Base-by-base conservation (phyloP, 2,113 vertebrate genomes). In the Heterochromis multidens region DNA sequence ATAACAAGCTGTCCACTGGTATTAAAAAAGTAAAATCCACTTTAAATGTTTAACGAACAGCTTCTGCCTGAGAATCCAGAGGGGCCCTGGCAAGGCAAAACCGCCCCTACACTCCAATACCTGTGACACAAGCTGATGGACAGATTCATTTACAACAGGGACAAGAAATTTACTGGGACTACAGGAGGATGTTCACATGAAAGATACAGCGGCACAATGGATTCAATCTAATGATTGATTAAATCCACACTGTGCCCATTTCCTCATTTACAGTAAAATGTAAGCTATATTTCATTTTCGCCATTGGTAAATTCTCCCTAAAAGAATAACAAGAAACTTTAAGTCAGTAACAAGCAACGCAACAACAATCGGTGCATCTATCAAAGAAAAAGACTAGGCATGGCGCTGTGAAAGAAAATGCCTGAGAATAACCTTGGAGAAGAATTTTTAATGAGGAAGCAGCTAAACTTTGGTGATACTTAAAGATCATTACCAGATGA, bases 241-340 rank as follows among this genome's bases (percentile, higher is more conserved):
- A 91, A 93, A 92, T 93, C 88, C 87, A 93, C 87, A 89, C 58
- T 58, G 59, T 81, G 81, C 81, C 91, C 61, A 80, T 94, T 93
- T 86, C 80, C 89, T 94, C 91, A 96, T 95, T 95, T 95, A 92
- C 92, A 94, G 80, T 91, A 88, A 95, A 94, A 96, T 94, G 63
- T 79, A 90, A 92, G 91, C 88, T 90, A 94, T 92, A 90, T 94
- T 92, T 90, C 70, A 93, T 92, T 92, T 79, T 86, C 76, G 29
- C 86, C n/a, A 61, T 33, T 59, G 52, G 61, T 87, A 89, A 89
- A 83, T 59, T 86, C 62, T 49, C 21, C 11, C 4, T 12, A 43
- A 46, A 72, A 82, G 19, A 70, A 49, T 46, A 62, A 60, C n/a
- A 65, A 37, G 16, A 46, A 65, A 21, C 40, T 29, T 29, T 40